Evolutionary conservation across 2,797 vertebrate genomes (phyloP), one percentile per base, ranked within the genome.

Genomic region (Garrulus glandarius): DNA sequence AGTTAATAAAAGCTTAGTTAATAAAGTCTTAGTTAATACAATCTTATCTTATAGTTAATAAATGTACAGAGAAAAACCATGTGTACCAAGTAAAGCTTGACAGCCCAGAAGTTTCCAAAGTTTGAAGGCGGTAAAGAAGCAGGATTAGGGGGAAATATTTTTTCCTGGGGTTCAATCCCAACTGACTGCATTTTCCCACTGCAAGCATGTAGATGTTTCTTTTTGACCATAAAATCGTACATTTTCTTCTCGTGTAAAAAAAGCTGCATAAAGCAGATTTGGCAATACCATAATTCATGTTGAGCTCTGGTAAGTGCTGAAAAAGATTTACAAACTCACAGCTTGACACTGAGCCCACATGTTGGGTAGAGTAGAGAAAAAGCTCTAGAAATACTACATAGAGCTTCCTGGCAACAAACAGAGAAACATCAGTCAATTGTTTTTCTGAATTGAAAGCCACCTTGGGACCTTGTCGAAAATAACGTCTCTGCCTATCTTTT

Each of bases 291-390:
- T 96, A 97, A 97, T 97, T 97, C 97, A 96, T 97, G 96, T 96
- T 97, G 96, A 97, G 97, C 95, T 96, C 95, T 95, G 78, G 96
- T 96, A 97, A 95, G 95, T 94, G 96, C 96, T 97, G 96, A 98
- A 98, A 97, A 97, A 97, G 96, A 98, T 97, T 97, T 97, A 97
- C 96, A 97, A 97, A 97, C 94, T 98, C 97, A 96, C 95, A 98
- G 97, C 96, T 98, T 97, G 96, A 91, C 77, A 93, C 96, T 95
- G 92, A 98, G 95, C 89, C 89, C 95, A 97, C 97, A 94, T 96
- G 77, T 97, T 97, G 96, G 96, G 96, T 95, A 96, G 96, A 97
- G 46, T 87, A 94, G 96, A 96, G 95, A 79, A 95, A 97, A 97
- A 96, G 77, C 87, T 95, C 96, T 95, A 97, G 94, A 97, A 98